These are phyloP conservation scores for Apodemia hepburni DNA, from an alignment of 2,888 invertebrate species.

Conservation along the genomic window DNA sequence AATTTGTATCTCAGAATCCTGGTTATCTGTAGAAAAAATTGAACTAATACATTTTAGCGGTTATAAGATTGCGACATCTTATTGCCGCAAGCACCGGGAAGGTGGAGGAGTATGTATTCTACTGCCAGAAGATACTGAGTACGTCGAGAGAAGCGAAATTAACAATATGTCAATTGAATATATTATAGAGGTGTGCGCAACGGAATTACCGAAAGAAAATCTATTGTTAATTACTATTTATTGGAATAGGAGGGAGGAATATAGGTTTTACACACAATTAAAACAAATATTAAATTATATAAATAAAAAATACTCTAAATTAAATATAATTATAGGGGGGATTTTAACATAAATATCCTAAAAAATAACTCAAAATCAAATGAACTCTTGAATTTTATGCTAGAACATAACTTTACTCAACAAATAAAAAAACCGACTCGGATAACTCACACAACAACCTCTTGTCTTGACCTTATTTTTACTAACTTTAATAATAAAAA, in stretches of 20 bases:
- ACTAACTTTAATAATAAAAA: background rate
- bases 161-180: conserved; percentile 27
- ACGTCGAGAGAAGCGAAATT: conserved; percentile 24
- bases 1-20: conserved; percentile 27
- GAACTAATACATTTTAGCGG: conserved; percentile 21
- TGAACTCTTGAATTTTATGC: conserved; percentile 21
- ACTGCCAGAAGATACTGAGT: conserved; percentile 23
- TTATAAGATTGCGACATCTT: conserved; percentile 21
- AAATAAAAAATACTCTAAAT: conserved; percentile 11
- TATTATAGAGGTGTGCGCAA: conserved; percentile 29
- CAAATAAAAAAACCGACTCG: conserved; percentile 26
- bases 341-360: background rate
- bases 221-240: conserved; percentile 29
- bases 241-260: conserved; percentile 25
- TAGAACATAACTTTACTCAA: conserved; percentile 28
- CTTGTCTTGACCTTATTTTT: background rate
- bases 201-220: conserved; percentile 23
- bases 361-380: background rate
- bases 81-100: conserved; percentile 21
- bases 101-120: conserved; percentile 31
- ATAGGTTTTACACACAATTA: too few relatives aligned
- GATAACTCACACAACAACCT: conserved; percentile 15
- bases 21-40: conserved; percentile 22
- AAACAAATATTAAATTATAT: conserved; percentile 21
- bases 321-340: background rate